Conservation (phyloP, 2,113 vertebrate species). For the Dascyllus trimaculatus region DNA sequence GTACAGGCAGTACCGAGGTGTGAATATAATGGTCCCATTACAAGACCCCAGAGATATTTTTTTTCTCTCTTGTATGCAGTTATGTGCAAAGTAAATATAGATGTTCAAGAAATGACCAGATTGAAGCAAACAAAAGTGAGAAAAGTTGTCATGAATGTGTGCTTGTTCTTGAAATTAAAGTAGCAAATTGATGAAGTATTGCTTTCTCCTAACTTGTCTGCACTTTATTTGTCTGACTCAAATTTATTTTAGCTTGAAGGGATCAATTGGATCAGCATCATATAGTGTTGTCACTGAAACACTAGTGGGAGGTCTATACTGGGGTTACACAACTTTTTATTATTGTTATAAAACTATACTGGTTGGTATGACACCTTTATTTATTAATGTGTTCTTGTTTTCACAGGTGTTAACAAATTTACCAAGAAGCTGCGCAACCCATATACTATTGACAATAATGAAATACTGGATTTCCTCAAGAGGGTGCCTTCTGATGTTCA, state of each 20-base stretch:
- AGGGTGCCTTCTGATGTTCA: constrained; percentile 98
- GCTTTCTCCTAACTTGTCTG: not conserved
- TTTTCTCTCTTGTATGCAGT: constrained; percentile 45
- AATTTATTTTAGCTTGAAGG: constrained; percentile 26
- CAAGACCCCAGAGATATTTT: constrained; percentile 63
- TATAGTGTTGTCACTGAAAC: constrained; percentile 17
- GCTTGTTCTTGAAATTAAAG: constrained; percentile 10
- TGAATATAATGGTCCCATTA: constrained; percentile 79
- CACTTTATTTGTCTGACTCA: not conserved
- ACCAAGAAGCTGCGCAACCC: constrained; percentile 97
- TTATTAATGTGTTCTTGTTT: constrained; percentile 78
- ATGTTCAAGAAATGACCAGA: constrained; percentile 43
- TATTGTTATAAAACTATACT: constrained; percentile 39
- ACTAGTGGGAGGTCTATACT: constrained; percentile 8
- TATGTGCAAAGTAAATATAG: constrained; percentile 69
- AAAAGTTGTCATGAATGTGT: constrained; percentile 33
- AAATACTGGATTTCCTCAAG: constrained; percentile 97
- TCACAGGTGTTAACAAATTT: constrained; percentile 96
- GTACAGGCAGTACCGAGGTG: constrained; percentile 68
- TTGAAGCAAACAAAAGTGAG: constrained; percentile 47
- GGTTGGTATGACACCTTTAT: constrained; percentile 58
- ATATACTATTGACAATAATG: constrained; percentile 93
- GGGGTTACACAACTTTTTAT: constrained; percentile 30
- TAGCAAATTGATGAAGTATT: constrained; percentile 4
- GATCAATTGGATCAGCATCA: constrained; percentile 28